Percentiles rank a stretch among this genome's conserved stretches.
Conservation (phyloP, 2,113 vertebrate species). For the Periophthalmus modestus region DNA sequence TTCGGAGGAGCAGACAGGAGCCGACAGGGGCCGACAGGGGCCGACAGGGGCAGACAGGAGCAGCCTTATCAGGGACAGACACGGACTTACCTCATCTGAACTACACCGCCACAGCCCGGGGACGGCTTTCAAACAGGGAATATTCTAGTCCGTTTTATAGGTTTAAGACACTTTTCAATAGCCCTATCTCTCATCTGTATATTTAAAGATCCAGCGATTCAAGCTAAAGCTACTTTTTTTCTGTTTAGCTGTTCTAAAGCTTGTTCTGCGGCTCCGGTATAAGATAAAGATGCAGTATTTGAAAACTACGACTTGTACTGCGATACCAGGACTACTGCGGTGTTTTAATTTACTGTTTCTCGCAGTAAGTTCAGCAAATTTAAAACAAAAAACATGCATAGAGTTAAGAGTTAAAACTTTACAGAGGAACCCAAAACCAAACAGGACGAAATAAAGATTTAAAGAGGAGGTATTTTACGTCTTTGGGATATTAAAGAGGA, state of each 20-base stretch:
- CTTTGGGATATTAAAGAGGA: no score
- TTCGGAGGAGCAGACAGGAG: not conserved
- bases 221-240: not conserved
- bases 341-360: no score
- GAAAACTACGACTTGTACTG: no score
- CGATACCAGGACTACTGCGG: no score
- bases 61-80: constrained; percentile 8
- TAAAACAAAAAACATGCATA: no score
- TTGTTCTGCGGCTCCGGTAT: no score
- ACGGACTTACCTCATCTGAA: constrained; percentile 1
- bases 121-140: not conserved
- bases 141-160: not conserved
- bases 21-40: not conserved
- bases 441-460: no score
- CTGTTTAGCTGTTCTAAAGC: not conserved
- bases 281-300: no score
- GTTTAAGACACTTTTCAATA: not conserved
- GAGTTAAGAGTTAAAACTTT: no score
- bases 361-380: no score
- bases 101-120: not conserved
- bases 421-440: no score
- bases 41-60: not conserved
- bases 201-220: not conserved
- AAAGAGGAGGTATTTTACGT: no score
- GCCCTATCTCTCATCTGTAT: not conserved